A percentile compares a stretch with the other conserved stretches of the same genome.
These are phyloP conservation scores for Caenorhabditis sinica DNA, from an alignment of 2,888 invertebrate species.

Conservation along the genomic window DNA sequence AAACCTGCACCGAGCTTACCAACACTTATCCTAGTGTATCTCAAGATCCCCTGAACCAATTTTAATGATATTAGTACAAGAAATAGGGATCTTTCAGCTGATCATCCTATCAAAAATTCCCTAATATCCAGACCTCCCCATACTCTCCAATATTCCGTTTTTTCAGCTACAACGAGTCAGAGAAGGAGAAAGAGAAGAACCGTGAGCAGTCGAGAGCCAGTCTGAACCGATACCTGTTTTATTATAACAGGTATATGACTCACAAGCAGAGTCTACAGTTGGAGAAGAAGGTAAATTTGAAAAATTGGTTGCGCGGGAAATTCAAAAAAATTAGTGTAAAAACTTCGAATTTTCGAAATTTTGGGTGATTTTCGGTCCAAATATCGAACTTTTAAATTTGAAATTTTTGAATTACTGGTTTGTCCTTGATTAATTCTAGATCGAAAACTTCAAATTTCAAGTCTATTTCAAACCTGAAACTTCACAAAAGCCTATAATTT, in stretches of 20 bases:
- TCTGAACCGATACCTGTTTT: constrained; percentile 96
- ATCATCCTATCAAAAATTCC: no score
- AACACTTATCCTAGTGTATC: no score
- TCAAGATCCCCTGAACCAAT: no score
- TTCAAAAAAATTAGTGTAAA: no score
- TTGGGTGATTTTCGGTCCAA: neutral
- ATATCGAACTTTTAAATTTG: neutral
- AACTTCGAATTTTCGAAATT: neutral
- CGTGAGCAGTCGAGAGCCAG: constrained; percentile 94
- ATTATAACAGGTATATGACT: constrained; percentile 99
- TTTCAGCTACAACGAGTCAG: constrained; percentile 2
- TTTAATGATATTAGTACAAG: no score
- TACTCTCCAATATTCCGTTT: no score
- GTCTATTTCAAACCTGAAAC: neutral
- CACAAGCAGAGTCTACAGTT: constrained; percentile 98
- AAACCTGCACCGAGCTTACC: no score
- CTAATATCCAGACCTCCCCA: no score
- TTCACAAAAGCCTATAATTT: neutral
- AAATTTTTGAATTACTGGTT: neutral
- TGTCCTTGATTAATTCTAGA: no score
- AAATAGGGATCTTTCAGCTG: no score
- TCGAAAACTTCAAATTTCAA: neutral
- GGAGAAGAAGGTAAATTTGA: constrained; percentile 87
- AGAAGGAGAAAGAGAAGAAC: constrained; percentile 89
- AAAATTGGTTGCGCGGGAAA: neutral